These are phyloP conservation scores for Leptinotarsa lineolata DNA, from an alignment of 1,140 invertebrate species.

Conservation along the genomic window DNA sequence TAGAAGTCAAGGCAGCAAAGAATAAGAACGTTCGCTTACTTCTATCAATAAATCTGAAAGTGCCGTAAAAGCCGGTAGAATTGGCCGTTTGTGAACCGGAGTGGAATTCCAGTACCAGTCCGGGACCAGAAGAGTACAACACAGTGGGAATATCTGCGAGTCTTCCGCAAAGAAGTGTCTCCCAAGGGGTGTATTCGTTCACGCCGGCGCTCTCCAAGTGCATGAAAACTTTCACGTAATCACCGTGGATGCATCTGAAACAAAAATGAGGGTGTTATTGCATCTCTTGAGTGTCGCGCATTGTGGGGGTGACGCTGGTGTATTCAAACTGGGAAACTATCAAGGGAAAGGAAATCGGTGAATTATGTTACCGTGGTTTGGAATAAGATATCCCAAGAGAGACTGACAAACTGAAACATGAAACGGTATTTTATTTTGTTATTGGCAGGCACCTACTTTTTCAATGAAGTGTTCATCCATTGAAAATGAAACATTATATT, in stretches of 20 bases:
- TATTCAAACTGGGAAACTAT: no score
- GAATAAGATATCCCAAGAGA: no score
- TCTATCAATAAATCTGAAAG: constrained; percentile 81
- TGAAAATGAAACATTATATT: no score
- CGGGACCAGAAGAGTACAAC: constrained; percentile 79
- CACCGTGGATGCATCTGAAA: constrained; percentile 75
- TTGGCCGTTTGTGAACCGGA: constrained; percentile 64
- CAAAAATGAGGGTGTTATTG: constrained; percentile 38
- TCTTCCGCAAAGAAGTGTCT: constrained; percentile 75
- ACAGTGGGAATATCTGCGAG: constrained; percentile 72
- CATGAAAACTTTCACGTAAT: constrained; percentile 81
- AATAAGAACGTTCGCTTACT: constrained; percentile 62
- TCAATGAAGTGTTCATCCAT: no score
- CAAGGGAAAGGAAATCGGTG: no score
- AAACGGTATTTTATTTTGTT: no score
- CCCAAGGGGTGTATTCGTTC: constrained; percentile 79
- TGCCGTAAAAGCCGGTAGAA: constrained; percentile 76
- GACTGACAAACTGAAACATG: no score
- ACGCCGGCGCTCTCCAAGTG: constrained; percentile 72
- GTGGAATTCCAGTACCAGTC: constrained; percentile 83
- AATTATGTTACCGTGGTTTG: no score
- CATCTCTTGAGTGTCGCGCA: background rate
- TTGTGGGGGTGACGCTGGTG: no score
- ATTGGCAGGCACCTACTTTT: no score
- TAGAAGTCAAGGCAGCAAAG: background rate